Evolutionary conservation across 2,888 invertebrate species (phyloP), one percentile per base, ranked within the genome.

Genomic region (Geophilus truncorum): DNA sequence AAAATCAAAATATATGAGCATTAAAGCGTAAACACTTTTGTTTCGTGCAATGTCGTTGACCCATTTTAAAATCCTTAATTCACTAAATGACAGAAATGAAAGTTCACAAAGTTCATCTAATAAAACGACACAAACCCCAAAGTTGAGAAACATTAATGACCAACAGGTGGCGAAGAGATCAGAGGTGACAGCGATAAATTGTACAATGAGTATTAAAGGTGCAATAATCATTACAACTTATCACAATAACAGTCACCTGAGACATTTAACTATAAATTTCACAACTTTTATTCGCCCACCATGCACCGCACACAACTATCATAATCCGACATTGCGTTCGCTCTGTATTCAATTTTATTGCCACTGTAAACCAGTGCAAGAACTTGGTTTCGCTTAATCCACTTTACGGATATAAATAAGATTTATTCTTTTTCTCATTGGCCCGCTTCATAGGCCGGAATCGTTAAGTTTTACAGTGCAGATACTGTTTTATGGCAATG

Each of bases 171-270:
- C 62, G 62, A 23, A 15, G 12, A 23, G 25, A 62, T 23, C 62
- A 62, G 62, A 62, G 62, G 62, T 62, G 62, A 62, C 12, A 25
- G 28, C 15, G 25, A 25, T 62, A 57, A 57, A 57, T 57, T 57
- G 21, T 23, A 57, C 57, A 57, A 57, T 57, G 57, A 57, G 6
- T 23, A 57, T 57, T 57, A 62, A n/a, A 62, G 62, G 62, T 62
- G 62, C 25, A 62, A 62, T 62, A 62, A 62, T 62, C 62, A 62
- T 62, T 62, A 62, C 21, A 62, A 62, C 62, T 62, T 62, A 62
- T 62, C 62, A 62, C 62, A 62, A 62, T 62, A 62, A 62, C 25
- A 62, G 62, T 62, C 62, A 62, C 9, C 1, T 3, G 62, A 6
- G 25, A 62, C 62, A 25, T 62, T 62, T 25, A 25, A 62, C 62